A percentile compares a stretch with the other conserved stretches of the same genome.
Conservation (phyloP, 2,797 vertebrate species). For the Sarcophilus harrisii region DNA sequence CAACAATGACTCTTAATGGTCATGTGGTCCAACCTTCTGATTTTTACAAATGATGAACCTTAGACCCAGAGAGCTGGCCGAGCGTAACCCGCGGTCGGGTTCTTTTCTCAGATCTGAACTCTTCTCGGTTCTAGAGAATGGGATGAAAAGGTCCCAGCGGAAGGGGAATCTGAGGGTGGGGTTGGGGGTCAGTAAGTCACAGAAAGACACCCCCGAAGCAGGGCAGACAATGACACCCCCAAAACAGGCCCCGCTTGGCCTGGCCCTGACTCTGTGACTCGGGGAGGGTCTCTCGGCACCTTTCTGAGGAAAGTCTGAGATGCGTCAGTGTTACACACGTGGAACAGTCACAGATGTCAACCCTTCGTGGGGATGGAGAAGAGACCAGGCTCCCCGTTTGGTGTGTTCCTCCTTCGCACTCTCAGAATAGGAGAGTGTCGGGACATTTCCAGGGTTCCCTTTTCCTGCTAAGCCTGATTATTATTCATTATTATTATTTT, state of each 20-base stretch:
- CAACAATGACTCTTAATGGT: neutral
- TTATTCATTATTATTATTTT: too few relatives aligned
- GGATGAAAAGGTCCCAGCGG: too few relatives aligned
- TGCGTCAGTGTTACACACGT: too few relatives aligned
- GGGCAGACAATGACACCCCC: too few relatives aligned
- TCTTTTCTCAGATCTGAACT: neutral
- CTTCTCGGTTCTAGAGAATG: neutral
- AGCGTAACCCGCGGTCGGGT: accelerated
- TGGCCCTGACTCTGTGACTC: neutral
- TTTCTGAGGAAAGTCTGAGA: too few relatives aligned
- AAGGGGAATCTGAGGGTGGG: neutral
- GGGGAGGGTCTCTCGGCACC: too few relatives aligned
- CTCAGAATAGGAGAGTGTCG: too few relatives aligned
- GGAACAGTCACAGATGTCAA: neutral
- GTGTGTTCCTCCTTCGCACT: too few relatives aligned
- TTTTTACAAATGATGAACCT: neutral
- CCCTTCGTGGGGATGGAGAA: too few relatives aligned
- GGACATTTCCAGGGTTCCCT: too few relatives aligned
- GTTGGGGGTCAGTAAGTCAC: neutral
- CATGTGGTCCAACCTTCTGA: neutral
- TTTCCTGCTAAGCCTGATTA: too few relatives aligned
- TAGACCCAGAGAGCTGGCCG: neutral
- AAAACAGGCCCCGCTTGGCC: neutral
- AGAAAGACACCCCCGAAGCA: neutral
- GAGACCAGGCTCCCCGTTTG: too few relatives aligned